Evolutionary conservation across 2,797 vertebrate species (phyloP), one percentile per base, ranked within the genome.

Genomic region (Gymnoscopelus microlampas): DNA sequence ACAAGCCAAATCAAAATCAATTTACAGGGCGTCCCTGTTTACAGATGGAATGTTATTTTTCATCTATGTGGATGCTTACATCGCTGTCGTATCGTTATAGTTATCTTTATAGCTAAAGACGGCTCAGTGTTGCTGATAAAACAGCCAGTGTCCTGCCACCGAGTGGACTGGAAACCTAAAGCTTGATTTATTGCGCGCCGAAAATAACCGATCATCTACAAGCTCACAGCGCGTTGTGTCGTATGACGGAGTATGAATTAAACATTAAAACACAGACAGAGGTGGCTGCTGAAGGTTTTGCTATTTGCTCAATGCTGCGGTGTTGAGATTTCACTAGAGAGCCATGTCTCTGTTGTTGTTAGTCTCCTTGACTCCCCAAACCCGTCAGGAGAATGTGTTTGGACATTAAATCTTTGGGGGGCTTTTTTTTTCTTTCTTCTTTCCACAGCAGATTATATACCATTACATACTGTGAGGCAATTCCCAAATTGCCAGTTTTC

Each of bases 351-450:
- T 89, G 71, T 79, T 83, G 90, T 89, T 88, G 69, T 78, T 87
- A 39, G 89, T 94, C 81, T 91, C 93, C 91, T 91, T 92, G 92
- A 91, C 91, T 85, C 87, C 90, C 53, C 5, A 76, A 88, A 70
- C 85, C 90, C 85, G 82, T 83, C 66, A 74, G 86, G 89, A 89
- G 80, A 88, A 81, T 83, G 78, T 90, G 83, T 93, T 93, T 89
- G 81, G 80, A 92, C 77, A 74, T 63, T 78, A 49, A 77, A 68
- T 79, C 87, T 86, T 87, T 69, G 29, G 82, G 85, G 87, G 26
- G 84, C 47, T 47, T 15, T 74, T 65, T 68, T 66, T 78, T 58
- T 48, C 39, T 44, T 55, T 53, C 13, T 29, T 29, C 60, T 49
- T 26, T 50, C 67, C 81, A 78, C 29, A 14, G 7, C 76, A 77